phyloP scores from a whole-genome alignment of 2,888 invertebrate species.

The Synergus itoensis region DNA sequence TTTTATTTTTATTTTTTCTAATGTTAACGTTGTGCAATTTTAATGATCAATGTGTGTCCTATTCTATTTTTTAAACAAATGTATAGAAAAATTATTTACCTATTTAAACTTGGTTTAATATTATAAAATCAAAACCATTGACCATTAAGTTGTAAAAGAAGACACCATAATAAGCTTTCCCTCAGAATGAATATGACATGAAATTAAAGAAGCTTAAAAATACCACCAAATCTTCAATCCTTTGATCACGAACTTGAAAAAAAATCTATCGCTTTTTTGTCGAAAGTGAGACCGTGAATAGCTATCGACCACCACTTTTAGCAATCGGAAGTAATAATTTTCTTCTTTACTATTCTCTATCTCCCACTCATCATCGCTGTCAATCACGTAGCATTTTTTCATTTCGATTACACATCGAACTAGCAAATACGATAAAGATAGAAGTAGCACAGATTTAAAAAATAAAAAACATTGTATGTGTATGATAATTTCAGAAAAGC shows the following conservation, averaged over 20 bases:
- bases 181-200: no score
- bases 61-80: no score
- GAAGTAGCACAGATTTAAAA: slow-evolving; percentile 45
- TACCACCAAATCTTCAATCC: slow-evolving; percentile 7
- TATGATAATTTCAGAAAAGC: slow-evolving; percentile 44
- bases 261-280: slow-evolving; percentile 23
- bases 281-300: slow-evolving; percentile 39
- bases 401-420: slow-evolving; percentile 5
- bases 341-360: slow-evolving; percentile 36
- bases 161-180: no score
- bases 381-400: slow-evolving; percentile 28
- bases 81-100: no score
- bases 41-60: no score
- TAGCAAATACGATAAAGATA: slow-evolving; percentile 46
- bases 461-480: slow-evolving; percentile 21
- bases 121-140: no score
- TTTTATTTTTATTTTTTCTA: not conserved
- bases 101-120: no score
- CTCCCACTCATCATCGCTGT: slow-evolving; percentile 46
- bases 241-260: not conserved
- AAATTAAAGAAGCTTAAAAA: no score
- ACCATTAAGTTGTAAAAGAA: no score
- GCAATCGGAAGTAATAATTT: slow-evolving; percentile 52
- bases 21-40: no score
- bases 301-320: slow-evolving; percentile 63